Evolutionary conservation across 2,888 invertebrate genomes (phyloP), one percentile per base, ranked within the genome.

Genomic region (Anaspis maculata): DNA sequence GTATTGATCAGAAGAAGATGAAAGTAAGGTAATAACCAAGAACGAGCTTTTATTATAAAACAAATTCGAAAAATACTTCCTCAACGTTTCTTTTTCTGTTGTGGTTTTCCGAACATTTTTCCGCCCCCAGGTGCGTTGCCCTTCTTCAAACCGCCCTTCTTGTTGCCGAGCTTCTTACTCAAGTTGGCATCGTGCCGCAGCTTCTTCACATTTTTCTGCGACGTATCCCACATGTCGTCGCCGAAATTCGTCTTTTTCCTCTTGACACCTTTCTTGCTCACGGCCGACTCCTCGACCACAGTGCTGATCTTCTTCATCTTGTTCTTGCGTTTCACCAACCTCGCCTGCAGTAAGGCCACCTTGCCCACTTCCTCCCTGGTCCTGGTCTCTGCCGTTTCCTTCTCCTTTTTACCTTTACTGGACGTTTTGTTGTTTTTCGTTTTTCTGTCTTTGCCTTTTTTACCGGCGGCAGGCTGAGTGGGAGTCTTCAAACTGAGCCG

Each of bases 261-360:
- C 56, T 73, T 74, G 37, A 65, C 72, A 56, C 58, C 68, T 7
- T 9, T 32, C 13, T 29, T 23, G 9, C 24, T 26, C 10, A 11
- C 11, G 5, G 14, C 40, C 26, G 62, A 61, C n/a, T n/a, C n/a
- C 3, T 77, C 74, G 0, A 77, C 70, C 2, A 67, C 56, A 0
- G 78, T 65, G 35, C 73, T 74, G 34, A 86, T 74, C 48, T 81
- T 79, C 32, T 80, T 74, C 43, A 76, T 74, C 41, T 79, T 81
- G 48, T 74, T 75, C 34, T 79, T 80, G 32, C 79, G 73, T 64
- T 96, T 96, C 0, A 84, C 79, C 54, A 83, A 65, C 56, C 89
- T 77, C 0, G 88, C 89, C 56, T 91, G 87, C 32, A 84, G 77
- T 2, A 86, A 72, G 0, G 86, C 85, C 4, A 87, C n/a, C n/a